Conservation (phyloP, 2,888 invertebrate species). For the Phaonia tiefii region DNA sequence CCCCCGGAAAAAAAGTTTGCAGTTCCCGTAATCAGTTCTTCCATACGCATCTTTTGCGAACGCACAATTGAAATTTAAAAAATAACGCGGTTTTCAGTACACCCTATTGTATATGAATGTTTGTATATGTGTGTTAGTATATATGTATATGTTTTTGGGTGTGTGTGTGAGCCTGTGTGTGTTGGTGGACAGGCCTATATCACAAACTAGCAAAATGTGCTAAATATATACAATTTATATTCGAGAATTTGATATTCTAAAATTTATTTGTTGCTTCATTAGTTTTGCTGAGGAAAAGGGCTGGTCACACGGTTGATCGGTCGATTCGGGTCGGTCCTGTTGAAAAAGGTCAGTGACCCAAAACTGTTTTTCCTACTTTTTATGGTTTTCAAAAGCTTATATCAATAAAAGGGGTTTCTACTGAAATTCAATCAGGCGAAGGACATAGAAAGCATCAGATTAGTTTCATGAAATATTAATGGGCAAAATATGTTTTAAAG, state of each 20-base stretch:
- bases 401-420: not conserved
- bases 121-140: no score
- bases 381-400: no score
- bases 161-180: not conserved
- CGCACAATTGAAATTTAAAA: no score
- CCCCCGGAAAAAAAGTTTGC: no score
- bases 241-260: not conserved
- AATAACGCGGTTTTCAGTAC: no score
- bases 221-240: not conserved
- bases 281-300: no score
- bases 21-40: no score
- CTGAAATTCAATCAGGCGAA: conserved; percentile 9
- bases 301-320: no score
- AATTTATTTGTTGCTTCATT: not conserved
- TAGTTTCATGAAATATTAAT: conserved; percentile 14
- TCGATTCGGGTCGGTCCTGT: not conserved
- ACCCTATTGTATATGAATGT: no score
- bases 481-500: not conserved
- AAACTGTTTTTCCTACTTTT: not conserved
- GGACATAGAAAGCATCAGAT: not conserved
- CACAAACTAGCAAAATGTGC: conserved; percentile 5
- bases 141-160: no score
- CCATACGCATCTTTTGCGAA: no score
- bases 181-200: not conserved
- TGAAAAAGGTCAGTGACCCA: conserved; percentile 15